A percentile compares a stretch with the other conserved stretches of the same genome.
phyloP scores from a whole-genome alignment of 2,888 invertebrate species.

The Habrosyne pyritoides region DNA sequence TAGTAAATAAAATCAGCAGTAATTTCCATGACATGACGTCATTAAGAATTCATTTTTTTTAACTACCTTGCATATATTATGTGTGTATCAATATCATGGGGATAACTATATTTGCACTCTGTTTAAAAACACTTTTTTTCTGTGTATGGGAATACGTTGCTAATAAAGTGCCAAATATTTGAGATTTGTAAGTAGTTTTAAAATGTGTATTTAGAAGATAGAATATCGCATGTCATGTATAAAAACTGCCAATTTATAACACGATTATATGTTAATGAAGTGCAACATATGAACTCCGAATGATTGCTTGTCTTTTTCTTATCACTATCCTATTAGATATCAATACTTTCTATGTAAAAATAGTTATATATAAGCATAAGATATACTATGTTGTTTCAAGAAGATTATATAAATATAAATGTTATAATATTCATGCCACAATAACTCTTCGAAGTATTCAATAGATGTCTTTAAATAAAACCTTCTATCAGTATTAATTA shows the following conservation, averaged over 20 bases:
- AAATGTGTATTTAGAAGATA: slow-evolving; percentile 42
- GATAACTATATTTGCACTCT: not conserved
- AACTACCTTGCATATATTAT: too few relatives aligned
- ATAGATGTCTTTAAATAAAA: not conserved
- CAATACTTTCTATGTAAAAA: not conserved
- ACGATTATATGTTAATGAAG: slow-evolving; percentile 8
- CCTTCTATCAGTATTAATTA: not conserved
- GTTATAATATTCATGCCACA: too few relatives aligned
- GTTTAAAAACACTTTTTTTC: too few relatives aligned
- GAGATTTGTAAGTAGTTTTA: slow-evolving; percentile 10
- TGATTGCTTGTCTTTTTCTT: not conserved
- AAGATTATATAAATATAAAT: not conserved
- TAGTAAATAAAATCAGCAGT: too few relatives aligned
- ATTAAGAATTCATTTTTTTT: too few relatives aligned
- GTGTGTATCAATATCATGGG: not conserved
- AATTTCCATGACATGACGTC: too few relatives aligned
- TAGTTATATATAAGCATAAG: not conserved
- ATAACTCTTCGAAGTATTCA: not conserved
- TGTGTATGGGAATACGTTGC: slow-evolving; percentile 8
- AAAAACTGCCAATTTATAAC: slow-evolving; percentile 57
- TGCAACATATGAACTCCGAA: not conserved
- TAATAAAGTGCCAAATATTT: slow-evolving; percentile 23
- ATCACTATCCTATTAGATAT: not conserved
- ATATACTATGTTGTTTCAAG: not conserved
- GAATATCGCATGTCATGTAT: slow-evolving; percentile 39